Conservation (phyloP, 2,113 vertebrate species). For the Garra rufa region DNA sequence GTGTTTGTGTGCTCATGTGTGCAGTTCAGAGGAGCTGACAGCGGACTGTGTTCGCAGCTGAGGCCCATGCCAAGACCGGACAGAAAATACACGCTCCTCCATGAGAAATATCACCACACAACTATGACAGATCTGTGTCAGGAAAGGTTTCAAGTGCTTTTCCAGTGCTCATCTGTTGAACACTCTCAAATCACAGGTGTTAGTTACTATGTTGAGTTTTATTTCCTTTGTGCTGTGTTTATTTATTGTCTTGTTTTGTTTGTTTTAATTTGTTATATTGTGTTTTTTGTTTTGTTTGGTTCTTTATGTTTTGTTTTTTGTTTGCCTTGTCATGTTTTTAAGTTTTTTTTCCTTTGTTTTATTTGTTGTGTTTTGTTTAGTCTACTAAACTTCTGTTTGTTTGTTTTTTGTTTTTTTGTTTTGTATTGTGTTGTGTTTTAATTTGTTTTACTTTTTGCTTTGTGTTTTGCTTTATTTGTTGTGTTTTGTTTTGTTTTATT, state of each 20-base stretch:
- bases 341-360: no score
- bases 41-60: not conserved
- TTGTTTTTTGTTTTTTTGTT: no score
- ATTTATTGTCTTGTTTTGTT: no score
- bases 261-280: no score
- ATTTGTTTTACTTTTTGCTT: not conserved
- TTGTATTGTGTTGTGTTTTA: no score
- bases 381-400: no score
- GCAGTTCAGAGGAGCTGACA: not conserved
- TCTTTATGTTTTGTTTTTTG: no score
- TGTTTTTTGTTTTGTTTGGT: no score
- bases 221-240: not conserved
- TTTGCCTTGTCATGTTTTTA: no score
- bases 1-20: slow-evolving; percentile 39
- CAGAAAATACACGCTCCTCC: slow-evolving; percentile 1
- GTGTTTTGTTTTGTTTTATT: no score
- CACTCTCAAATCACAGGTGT: not conserved
- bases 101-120: slow-evolving; percentile 15
- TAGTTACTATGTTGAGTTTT: not conserved
- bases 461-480: no score
- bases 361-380: not conserved
- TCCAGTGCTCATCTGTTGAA: not conserved
- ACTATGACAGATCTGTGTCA: slow-evolving; percentile 4
- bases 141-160: not conserved
- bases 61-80: not conserved